Base-by-base conservation (phyloP, 2,888 invertebrate species). In the Hypselothyrea guttata region DNA sequence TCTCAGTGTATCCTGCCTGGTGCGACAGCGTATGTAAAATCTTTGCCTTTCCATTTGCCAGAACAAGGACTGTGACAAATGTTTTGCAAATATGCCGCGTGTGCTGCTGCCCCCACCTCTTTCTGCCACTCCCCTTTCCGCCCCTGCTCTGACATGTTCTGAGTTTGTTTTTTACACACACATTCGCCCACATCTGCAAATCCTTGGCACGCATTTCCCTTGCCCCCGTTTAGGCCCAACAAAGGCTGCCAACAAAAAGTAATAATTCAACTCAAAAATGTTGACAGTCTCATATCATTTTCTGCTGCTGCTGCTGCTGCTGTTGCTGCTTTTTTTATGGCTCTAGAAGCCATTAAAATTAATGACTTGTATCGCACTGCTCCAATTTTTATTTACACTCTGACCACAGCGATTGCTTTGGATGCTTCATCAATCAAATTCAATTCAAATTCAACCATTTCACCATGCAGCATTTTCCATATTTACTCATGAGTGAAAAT, bases 231-330 rank as follows among this genome's bases (percentile, higher is more conserved):
- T 67, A 48, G 59, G 57, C 65, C 58, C 64, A 78, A 70, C 75
- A 78, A 82, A 70, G 72, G 61, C 72, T 78, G 63, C 75, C 65
- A 77, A 77, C 78, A 81, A 75, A 75, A 65, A 66, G 62, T 72
- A 82, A 75, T 78, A 82, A 82, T 78, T 78, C 78, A 75, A 68
- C 78, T 47, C n/a, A 22, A 33, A 42, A 63, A 57, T 27, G 53
- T 42, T 74, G 71, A 62, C 61, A 63, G 64, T 41, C 44, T 35
- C 58, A 62, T 34, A 37, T 52, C 22, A 31, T 30, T 4, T 4
- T n/a, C 12, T n/a, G 18, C 7, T 4, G 12, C n/a, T 46, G 1
- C 22, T 15, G 4, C 7, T 35, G 9, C 16, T 37, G 8, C 22
- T 45, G 0, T 4, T 18, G 7, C 44, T 7, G 41, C 3, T 22